Conservation (phyloP, 2,113 vertebrate species). For the Mormyrus lacerda region DNA sequence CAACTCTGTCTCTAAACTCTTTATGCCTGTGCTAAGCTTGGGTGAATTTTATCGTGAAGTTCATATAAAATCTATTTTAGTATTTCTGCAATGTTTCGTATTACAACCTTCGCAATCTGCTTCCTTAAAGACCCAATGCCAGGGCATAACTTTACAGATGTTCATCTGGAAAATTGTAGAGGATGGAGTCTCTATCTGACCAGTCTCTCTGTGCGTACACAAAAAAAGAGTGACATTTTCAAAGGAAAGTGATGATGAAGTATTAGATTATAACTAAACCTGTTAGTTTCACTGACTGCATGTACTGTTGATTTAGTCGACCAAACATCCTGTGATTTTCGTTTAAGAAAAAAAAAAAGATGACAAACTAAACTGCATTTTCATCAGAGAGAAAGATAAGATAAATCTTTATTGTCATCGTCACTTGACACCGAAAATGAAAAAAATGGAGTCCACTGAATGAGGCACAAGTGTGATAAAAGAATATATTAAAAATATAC, state of each 20-base stretch:
- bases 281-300: no score
- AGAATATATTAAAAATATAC: no score
- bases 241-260: background rate
- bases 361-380: no score
- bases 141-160: background rate
- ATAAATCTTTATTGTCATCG: no score
- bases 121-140: background rate
- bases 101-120: background rate
- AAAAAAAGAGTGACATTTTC: background rate
- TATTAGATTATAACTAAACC: background rate
- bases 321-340: no score
- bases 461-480: no score
- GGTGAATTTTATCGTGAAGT: background rate
- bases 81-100: background rate
- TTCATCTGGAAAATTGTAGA: background rate
- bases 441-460: background rate
- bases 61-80: background rate
- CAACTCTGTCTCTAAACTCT: background rate
- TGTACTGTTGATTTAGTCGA: no score
- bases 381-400: no score
- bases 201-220: background rate
- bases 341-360: no score
- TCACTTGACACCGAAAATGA: no score
- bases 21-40: background rate
- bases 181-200: background rate